Conservation (phyloP, 1,140 invertebrate genomes). For the Zaprionus gabonicus region DNA sequence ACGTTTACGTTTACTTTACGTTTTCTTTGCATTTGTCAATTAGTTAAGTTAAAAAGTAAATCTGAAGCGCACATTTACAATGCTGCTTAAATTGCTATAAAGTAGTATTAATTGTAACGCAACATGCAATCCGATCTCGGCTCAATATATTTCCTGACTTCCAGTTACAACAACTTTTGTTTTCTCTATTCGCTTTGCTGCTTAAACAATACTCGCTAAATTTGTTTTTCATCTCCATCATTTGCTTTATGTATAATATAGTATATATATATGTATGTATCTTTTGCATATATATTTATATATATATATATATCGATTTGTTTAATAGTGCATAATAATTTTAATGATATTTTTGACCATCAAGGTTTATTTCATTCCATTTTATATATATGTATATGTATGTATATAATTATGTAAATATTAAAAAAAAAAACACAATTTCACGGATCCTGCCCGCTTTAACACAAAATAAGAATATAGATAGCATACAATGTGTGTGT, state of each 20-base stretch:
- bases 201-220: conserved; percentile 43
- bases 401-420: conserved; percentile 23
- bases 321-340: conserved; percentile 64
- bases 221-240: conserved; percentile 22
- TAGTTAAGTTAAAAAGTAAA: conserved; percentile 72
- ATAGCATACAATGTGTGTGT: conserved; percentile 34
- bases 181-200: conserved; percentile 25
- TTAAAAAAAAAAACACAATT: conserved; percentile 44
- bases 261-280: conserved; percentile 35
- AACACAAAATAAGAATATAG: conserved; percentile 64
- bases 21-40: conserved; percentile 35
- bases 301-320: conserved; percentile 44
- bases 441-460: conserved; percentile 75
- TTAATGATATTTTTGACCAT: conserved; percentile 84
- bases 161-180: conserved; percentile 50
- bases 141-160: conserved; percentile 21
- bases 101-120: conserved; percentile 55
- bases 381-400: conserved; percentile 37
- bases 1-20: conserved; percentile 22
- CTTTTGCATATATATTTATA: conserved; percentile 34
- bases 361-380: conserved; percentile 70
- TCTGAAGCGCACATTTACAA: conserved; percentile 80
- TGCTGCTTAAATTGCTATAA: conserved; percentile 81
- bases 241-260: conserved; percentile 11
- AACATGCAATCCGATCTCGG: conserved; percentile 1